phyloP scores from a whole-genome alignment of 2,888 invertebrate genomes.

The Eutolmus rufibarbis region DNA sequence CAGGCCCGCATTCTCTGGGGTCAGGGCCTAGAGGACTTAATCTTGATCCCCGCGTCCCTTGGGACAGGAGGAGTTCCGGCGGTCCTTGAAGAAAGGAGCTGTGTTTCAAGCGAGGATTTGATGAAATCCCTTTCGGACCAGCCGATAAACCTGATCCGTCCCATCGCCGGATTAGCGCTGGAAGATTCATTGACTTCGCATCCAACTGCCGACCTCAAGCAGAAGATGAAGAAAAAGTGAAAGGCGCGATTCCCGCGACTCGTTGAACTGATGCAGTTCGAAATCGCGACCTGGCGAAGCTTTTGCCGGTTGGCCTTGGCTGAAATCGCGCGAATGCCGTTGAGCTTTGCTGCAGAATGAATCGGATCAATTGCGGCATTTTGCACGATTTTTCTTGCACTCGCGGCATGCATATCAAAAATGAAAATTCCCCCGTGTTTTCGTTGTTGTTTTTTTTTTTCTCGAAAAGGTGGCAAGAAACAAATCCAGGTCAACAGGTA shows the following conservation, averaged over 20 bases:
- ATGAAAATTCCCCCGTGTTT: neutral
- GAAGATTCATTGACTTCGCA: neutral
- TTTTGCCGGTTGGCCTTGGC: neutral
- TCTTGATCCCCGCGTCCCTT: neutral
- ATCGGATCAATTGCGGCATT: neutral
- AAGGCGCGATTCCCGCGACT: neutral
- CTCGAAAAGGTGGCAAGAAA: neutral
- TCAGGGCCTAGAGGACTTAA: neutral
- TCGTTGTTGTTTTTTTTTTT: neutral
- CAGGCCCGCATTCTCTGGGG: neutral
- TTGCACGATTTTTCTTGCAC: neutral
- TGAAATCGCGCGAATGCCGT: neutral
- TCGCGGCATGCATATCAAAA: neutral
- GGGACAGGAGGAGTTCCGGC: neutral
- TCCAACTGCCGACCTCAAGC: neutral
- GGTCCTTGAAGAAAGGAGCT: neutral
- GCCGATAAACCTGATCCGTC: neutral
- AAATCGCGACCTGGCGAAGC: neutral
- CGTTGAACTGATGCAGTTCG: neutral
- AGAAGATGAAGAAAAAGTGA: neutral
- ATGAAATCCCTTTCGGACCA: neutral
- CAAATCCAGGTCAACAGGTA: slow-evolving; percentile 26
- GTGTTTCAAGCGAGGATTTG: too few species aligned
- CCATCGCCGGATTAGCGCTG: neutral
- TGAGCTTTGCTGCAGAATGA: neutral